A percentile compares a stretch with the other conserved stretches of the same genome.
Conservation (phyloP, 2,888 invertebrate genomes). For the Sialis fuliginosa region DNA sequence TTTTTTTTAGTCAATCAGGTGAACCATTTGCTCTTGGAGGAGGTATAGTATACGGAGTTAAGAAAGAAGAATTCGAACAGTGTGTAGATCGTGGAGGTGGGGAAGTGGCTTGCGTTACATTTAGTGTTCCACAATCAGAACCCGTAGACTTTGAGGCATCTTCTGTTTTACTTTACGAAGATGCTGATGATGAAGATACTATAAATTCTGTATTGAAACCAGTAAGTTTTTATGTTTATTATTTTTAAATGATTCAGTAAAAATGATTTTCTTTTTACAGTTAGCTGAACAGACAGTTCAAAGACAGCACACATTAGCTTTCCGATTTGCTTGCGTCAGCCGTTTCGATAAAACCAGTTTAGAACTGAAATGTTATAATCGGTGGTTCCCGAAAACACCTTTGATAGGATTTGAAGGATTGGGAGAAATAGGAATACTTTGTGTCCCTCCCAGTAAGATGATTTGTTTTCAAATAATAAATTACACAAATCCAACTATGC, state of each 20-base stretch:
- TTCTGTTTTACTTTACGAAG: constrained; percentile 2
- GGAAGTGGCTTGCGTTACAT: background rate
- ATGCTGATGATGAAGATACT: background rate
- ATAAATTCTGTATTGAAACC: background rate
- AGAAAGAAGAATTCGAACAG: background rate
- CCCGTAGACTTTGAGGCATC: constrained; percentile 1
- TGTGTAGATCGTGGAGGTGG: background rate
- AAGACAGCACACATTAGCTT: constrained; percentile 1
- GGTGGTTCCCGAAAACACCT: constrained; percentile 1
- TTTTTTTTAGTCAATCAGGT: constrained; percentile 1
- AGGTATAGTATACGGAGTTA: background rate
- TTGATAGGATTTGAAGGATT: constrained; percentile 4
- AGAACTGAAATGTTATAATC: background rate
- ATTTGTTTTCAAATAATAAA: background rate
- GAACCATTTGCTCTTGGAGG: constrained; percentile 3
- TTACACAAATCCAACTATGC: background rate
- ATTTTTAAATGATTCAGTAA: background rate
- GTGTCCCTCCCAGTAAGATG: background rate
- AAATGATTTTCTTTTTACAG: background rate
- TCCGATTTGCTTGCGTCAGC: constrained; percentile 3
- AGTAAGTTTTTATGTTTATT: background rate
- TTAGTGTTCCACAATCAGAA: constrained; percentile 1
- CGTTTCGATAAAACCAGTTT: background rate
- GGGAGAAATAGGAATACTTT: constrained; percentile 1
- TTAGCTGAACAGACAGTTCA: background rate